Evolutionary conservation across 2,888 invertebrate species (phyloP).

Genomic region (Bursaphelenchus okinawaensis): DNA sequence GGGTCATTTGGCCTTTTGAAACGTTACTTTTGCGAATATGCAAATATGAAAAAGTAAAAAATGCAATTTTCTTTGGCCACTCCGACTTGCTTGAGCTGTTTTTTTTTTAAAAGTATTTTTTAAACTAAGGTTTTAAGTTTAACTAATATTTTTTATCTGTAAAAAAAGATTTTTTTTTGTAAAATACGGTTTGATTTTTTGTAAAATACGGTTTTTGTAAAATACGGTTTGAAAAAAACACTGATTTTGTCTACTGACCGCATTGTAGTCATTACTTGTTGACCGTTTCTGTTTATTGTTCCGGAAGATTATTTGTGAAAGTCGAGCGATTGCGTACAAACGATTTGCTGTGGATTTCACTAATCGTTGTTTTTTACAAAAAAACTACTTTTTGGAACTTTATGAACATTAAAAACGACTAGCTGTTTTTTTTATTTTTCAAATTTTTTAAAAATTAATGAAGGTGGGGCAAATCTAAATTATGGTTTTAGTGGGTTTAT

Average conservation of each 20-base stretch:
- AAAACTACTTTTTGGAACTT: neutral
- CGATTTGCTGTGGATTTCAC: neutral
- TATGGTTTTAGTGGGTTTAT: too few relatives aligned
- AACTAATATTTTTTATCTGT: neutral
- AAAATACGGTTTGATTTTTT: neutral
- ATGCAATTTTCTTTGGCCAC: neutral
- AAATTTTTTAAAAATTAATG: too few relatives aligned
- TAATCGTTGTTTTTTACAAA: neutral
- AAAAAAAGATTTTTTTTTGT: neutral
- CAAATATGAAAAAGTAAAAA: neutral
- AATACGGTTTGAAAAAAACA: neutral
- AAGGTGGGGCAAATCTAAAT: too few relatives aligned
- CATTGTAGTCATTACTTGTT: too few relatives aligned
- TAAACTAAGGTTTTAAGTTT: neutral
- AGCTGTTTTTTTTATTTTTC: too few relatives aligned
- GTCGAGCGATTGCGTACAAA: neutral
- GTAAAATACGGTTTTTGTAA: neutral
- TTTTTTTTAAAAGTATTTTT: neutral
- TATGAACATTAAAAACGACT: too few relatives aligned
- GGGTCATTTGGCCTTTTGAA: neutral
- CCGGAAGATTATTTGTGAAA: neutral
- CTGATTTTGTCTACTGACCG: neutral
- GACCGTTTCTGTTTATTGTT: neutral
- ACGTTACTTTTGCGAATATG: neutral
- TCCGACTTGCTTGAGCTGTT: neutral